Evolutionary conservation across 2,888 invertebrate genomes (phyloP).

Genomic region (Neoaliturus tenellus): DNA sequence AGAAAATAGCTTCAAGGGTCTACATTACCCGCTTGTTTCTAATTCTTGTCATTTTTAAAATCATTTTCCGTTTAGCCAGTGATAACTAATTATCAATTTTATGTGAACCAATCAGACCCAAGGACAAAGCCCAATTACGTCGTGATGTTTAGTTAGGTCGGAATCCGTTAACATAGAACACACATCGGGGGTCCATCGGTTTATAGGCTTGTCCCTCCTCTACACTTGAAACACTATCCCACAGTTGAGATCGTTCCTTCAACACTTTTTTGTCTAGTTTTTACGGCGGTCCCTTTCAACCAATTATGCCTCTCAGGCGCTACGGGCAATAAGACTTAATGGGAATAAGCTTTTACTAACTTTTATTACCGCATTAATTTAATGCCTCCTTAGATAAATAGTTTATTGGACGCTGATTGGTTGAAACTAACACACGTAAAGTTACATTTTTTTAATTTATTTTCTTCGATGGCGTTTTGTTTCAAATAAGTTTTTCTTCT

Average conservation of each 20-base stretch:
- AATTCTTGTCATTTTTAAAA: too few relatives aligned
- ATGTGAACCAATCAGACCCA: not conserved
- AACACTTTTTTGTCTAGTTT: constrained; percentile 10
- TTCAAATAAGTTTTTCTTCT: too few relatives aligned
- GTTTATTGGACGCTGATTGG: too few relatives aligned
- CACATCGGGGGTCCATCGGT: not conserved
- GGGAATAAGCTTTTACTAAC: not conserved
- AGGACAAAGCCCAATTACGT: constrained; percentile 11
- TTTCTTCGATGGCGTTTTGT: too few relatives aligned
- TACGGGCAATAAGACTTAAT: not conserved
- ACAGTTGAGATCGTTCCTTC: not conserved
- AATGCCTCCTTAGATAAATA: too few relatives aligned
- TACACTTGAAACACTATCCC: not conserved
- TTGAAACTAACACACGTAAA: too few relatives aligned
- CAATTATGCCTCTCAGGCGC: not conserved
- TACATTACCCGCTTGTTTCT: too few relatives aligned
- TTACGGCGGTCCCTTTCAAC: constrained; percentile 26
- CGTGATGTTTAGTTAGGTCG: not conserved
- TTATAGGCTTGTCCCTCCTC: not conserved
- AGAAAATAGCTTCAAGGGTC: too few relatives aligned
- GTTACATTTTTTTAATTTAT: too few relatives aligned
- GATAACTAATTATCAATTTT: not conserved
- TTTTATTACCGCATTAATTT: not conserved
- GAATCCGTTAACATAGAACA: not conserved
- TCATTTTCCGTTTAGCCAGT: too few relatives aligned